Evolutionary conservation across 1,140 invertebrate species (phyloP), one percentile per base, ranked within the genome.

Genomic region (Steinernema khuongi): DNA sequence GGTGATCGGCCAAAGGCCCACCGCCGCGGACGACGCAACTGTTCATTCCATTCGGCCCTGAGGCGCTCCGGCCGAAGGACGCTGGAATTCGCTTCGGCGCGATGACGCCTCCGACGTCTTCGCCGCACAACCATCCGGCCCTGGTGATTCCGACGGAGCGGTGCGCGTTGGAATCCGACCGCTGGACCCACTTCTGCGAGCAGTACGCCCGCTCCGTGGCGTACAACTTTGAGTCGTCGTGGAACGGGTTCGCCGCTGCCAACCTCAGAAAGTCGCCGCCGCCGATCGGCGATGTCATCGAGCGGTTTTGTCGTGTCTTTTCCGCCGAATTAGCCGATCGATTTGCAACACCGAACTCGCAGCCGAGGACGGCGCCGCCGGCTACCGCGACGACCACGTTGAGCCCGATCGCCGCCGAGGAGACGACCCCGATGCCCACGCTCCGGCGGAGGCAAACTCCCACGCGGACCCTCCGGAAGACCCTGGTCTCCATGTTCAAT

Each of bases 301-400:
- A 60, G 14, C 14, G 2, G 50, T 60, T 60, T 60, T 60, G 50
- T 26, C 50, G 50, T 4, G 50, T 60, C 26, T 60, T 60, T 22
- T 60, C 50, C 50, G 50, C 22, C 50, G 50, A 60, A 26, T 60
- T 60, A 22, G 50, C 50, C 14, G 50, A 60, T 60, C 50, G 50
- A 60, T 60, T 60, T 4, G 22, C 50, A 7, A 22, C 4, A n/a
- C 36, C 36, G 36, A 41, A 41, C n/a, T 41, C 36, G 36, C 36
- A 7, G 7, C 36, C 7, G 36, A 41, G n/a, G n/a, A n/a, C n/a
- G n/a, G n/a, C 36, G 7, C 36, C 36, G 36, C 7, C 7, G 36
- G n/a, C n/a, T n/a, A 41, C n/a, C 36, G 36, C 36, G 7, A n/a
- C 36, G 7, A 41, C 36, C 36, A n/a, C 36, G 7, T 7, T n/a